Percentiles rank a stretch among this genome's conserved stretches.
Conservation (phyloP, 2,797 vertebrate genomes). For the Cyclura pinguis region DNA sequence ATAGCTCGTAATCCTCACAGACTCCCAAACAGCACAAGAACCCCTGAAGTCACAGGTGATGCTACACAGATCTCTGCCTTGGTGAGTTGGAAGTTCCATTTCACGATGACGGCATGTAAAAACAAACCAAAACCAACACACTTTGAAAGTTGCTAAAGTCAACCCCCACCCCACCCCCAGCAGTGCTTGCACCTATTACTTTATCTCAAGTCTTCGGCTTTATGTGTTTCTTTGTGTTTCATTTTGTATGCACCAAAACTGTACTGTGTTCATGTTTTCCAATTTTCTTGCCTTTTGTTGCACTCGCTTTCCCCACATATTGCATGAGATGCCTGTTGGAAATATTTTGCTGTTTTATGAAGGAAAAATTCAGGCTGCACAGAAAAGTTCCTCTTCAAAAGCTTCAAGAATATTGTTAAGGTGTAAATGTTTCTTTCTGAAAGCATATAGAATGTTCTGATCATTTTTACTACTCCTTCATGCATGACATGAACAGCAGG, state of each 20-base stretch:
- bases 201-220: slow-evolving; percentile 3
- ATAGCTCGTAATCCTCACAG: slow-evolving; percentile 85
- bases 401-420: not conserved
- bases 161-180: not conserved
- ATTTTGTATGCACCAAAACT: not conserved
- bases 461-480: slow-evolving; percentile 28
- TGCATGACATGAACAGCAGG: slow-evolving; percentile 6
- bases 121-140: not conserved
- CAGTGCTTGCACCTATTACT: slow-evolving; percentile 23
- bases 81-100: slow-evolving; percentile 81
- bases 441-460: slow-evolving; percentile 11
- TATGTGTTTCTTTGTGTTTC: slow-evolving; percentile 8
- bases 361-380: not conserved
- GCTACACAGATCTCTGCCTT: slow-evolving; percentile 75
- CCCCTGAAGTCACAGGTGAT: slow-evolving; percentile 80
- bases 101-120: slow-evolving; percentile 56
- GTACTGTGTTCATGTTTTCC: not conserved
- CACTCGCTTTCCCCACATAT: slow-evolving; percentile 10
- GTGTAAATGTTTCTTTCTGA: not conserved
- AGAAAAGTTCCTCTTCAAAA: not conserved
- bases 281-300: slow-evolving; percentile 41
- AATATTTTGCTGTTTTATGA: slow-evolving; percentile 42
- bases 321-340: slow-evolving; percentile 55
- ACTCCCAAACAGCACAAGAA: slow-evolving; percentile 81
- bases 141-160: slow-evolving; percentile 21